Base-by-base conservation (phyloP, 2,888 invertebrate species). In the Cremastobaeus sp. region DNA sequence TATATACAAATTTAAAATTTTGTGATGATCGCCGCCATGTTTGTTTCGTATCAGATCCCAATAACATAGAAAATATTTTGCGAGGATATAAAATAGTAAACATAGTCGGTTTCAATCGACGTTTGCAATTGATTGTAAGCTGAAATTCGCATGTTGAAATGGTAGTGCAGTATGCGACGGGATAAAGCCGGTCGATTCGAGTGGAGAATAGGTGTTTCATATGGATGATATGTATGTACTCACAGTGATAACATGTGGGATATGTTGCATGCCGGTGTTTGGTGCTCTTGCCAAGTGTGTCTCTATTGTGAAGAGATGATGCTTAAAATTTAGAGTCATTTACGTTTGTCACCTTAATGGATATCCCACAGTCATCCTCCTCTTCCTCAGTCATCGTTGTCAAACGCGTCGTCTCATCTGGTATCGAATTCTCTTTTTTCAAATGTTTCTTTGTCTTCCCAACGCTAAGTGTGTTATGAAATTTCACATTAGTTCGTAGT, bases 361-460 rank as follows among this genome's bases (percentile, higher is more conserved):
- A 90, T 72, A 91, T 90, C 43, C 86, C 86, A 80, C 88, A 88
- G 68, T 91, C 91, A 79, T 93, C 93, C 78, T 94, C 94, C 78
- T 96, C 95, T 75, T 94, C 94, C 88, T 96, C 95, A 74, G 92
- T 92, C 95, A 96, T 96, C 25, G 94, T 95, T 17, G 96, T 95
- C 35, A 96, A 89, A 74, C 95, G 91, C 81, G 89, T 89, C 72
- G 88, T 89, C 80, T 90, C 90, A 73, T 91, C 90, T 9, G 90
- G 89, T 52, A 89, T 82, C 5, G 89, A 88, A 78, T 92, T 92
- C 77, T 92, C 93, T 86, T 93, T 93, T 72, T 91, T 92, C 45
- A 90, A 90, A 65, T 92, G 88, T 82, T 93, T 93, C 88, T 93
- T 93, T 84, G 92, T 91, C 88, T 92, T 93, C 75, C 89, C 91